These are phyloP conservation scores for Meloidogyne chitwoodi DNA, from an alignment of 1,140 invertebrate species.

Conservation along the genomic window DNA sequence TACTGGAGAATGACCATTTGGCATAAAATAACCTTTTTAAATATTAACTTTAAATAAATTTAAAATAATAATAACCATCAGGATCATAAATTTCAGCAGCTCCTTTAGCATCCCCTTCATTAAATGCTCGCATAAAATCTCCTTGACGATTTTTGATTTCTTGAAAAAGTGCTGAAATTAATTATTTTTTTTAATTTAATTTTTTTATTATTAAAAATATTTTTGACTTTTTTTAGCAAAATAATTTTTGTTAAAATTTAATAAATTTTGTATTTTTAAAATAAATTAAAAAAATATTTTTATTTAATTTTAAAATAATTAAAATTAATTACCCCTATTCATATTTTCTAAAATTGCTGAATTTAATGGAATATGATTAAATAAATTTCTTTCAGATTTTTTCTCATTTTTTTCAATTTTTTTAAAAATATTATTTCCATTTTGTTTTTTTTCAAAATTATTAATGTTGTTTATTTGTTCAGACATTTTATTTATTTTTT, in stretches of 20 bases:
- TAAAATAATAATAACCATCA: constrained; percentile 26
- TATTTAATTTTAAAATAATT: not conserved
- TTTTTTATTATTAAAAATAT: too few species aligned
- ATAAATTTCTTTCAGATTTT: constrained; percentile 31
- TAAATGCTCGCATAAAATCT: constrained; percentile 57
- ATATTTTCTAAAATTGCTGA: constrained; percentile 37
- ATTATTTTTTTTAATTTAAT: too few species aligned
- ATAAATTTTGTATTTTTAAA: too few species aligned
- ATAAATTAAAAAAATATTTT: not conserved
- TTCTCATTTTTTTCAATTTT: not conserved
- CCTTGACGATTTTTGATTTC: constrained; percentile 58
- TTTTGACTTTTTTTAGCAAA: constrained; percentile 17
- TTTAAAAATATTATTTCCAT: not conserved
- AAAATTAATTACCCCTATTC: constrained; percentile 32
- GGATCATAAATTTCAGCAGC: constrained; percentile 56
- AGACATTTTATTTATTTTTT: not conserved
- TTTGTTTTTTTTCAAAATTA: not conserved
- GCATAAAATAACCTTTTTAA: constrained; percentile 59
- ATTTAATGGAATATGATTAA: constrained; percentile 39
- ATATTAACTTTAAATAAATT: too few species aligned
- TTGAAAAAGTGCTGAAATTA: constrained; percentile 57
- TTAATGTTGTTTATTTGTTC: not conserved
- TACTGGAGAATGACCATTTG: constrained; percentile 53
- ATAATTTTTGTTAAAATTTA: too few species aligned
- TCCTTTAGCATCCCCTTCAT: constrained; percentile 51